A percentile compares a stretch with the other conserved stretches of the same genome.
These are phyloP conservation scores for Acanthoscelides obtectus DNA, from an alignment of 2,888 invertebrate genomes.

Conservation along the genomic window DNA sequence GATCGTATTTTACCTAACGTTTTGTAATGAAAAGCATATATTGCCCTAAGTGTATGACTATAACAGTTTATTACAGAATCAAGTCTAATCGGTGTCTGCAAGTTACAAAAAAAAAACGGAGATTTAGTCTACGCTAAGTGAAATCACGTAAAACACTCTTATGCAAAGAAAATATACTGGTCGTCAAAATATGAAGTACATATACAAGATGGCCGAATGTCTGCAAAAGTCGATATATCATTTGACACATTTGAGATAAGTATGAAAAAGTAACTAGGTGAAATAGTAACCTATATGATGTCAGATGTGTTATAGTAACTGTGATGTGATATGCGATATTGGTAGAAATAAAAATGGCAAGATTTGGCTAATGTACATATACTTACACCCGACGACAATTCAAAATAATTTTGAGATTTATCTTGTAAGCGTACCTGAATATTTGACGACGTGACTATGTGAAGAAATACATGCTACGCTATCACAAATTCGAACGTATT, in stretches of 20 bases:
- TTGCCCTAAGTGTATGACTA: slow-evolving; percentile 20
- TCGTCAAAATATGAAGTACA: too few relatives aligned
- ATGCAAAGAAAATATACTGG: neutral
- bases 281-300: neutral
- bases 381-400: too few relatives aligned
- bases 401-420: neutral
- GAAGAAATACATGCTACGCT: slow-evolving; percentile 15
- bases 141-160: neutral
- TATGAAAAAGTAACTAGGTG: too few relatives aligned
- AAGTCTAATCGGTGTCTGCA: slow-evolving; percentile 10
- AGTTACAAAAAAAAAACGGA: neutral
- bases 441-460: neutral
- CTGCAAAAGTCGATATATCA: too few relatives aligned
- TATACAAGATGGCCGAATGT: too few relatives aligned
- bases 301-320: too few relatives aligned
- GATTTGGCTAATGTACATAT: neutral
- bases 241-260: too few relatives aligned
- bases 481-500: slow-evolving; percentile 25
- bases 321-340: neutral
- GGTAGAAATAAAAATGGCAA: neutral
- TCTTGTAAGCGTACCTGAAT: neutral
- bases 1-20: neutral
- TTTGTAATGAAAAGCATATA: slow-evolving; percentile 12
- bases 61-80: slow-evolving; percentile 11
- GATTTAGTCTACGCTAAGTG: neutral